Percentiles rank a stretch among this genome's conserved stretches.
Conservation (phyloP, 2,113 vertebrate genomes). For the Varanus salvator region DNA sequence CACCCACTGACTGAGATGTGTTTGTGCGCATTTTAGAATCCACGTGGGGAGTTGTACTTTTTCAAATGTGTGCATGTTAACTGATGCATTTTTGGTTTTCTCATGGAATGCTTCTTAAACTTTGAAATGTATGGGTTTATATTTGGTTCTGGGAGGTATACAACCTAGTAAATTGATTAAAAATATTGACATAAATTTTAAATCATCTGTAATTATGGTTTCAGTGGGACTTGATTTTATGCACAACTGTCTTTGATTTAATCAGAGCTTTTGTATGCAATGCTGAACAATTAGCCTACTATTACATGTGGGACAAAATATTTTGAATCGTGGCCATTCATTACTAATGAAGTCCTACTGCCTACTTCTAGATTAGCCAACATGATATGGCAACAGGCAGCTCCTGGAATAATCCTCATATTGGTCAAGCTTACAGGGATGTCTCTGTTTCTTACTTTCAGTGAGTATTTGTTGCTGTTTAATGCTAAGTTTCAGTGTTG, state of each 20-base stretch:
- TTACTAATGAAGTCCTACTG: background rate
- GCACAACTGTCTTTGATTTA: background rate
- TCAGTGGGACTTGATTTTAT: background rate
- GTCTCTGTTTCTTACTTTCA: slow-evolving; percentile 9
- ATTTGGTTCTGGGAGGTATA: too few relatives aligned
- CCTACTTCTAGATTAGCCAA: slow-evolving; percentile 14
- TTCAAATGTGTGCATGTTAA: too few relatives aligned
- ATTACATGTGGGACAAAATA: background rate
- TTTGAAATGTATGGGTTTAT: too few relatives aligned
- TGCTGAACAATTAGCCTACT: background rate
- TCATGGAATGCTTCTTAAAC: too few relatives aligned
- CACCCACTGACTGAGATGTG: too few relatives aligned
- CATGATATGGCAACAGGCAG: background rate
- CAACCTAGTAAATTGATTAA: background rate
- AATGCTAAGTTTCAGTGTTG: background rate
- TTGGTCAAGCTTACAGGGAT: slow-evolving; percentile 12
- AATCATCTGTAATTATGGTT: background rate
- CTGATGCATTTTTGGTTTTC: too few relatives aligned
- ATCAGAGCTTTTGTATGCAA: background rate
- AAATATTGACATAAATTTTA: background rate
- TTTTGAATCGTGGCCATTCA: background rate
- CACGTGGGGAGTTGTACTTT: too few relatives aligned
- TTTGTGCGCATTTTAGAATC: too few relatives aligned
- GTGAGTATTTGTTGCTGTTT: slow-evolving; percentile 11
- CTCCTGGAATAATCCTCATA: slow-evolving; percentile 6